Percentiles rank a stretch among this genome's conserved stretches.
phyloP scores from a whole-genome alignment of 1,140 invertebrate genomes.

The Himalopsyche phryganea region DNA sequence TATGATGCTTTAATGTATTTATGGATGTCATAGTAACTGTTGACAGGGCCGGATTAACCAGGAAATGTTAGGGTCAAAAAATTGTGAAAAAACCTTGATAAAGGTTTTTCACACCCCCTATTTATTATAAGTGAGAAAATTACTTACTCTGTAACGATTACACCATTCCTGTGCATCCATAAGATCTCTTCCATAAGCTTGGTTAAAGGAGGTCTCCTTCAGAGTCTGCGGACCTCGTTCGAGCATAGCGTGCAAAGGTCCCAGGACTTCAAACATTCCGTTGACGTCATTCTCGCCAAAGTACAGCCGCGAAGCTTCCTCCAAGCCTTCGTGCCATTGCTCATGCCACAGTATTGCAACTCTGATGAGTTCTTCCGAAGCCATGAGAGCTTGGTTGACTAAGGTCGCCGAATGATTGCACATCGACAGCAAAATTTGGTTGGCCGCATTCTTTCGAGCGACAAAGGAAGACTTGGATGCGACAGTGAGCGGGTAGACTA shows the following conservation, averaged over 20 bases:
- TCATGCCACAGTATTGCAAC: conserved; percentile 99
- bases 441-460: conserved; percentile 85
- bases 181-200: conserved; percentile 92
- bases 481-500: conserved; percentile 96
- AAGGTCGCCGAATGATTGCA: conserved; percentile 87
- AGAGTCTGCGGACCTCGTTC: conserved; percentile 90
- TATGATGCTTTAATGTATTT: too few species aligned
- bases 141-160: conserved; percentile 70
- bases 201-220: conserved; percentile 96
- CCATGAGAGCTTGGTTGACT: conserved; percentile 91
- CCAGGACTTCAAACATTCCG: conserved; percentile 93
- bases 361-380: conserved; percentile 94
- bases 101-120: too few species aligned
- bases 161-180: conserved; percentile 95
- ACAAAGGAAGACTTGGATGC: conserved; percentile 91
- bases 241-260: conserved; percentile 92
- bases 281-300: conserved; percentile 93
- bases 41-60: too few species aligned
- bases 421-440: conserved; percentile 94
- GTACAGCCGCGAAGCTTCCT: conserved; percentile 94
- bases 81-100: too few species aligned
- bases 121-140: too few species aligned
- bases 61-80: too few species aligned
- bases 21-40: too few species aligned
- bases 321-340: conserved; percentile 97